Base-by-base conservation (phyloP, 2,113 vertebrate species). In the Eonycteris spelaea region DNA sequence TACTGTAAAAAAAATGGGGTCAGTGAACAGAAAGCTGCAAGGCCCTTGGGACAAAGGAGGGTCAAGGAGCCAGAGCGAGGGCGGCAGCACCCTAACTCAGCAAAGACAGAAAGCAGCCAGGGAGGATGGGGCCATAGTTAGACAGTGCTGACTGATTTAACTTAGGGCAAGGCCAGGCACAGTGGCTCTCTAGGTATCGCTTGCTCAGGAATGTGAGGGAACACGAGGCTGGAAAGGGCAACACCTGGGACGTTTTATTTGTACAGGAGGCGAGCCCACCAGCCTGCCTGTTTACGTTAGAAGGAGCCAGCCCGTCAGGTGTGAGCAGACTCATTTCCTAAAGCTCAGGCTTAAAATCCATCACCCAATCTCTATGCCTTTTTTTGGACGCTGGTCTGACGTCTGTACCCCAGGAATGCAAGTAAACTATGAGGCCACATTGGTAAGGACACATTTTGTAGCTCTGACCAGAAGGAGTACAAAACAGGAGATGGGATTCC, bases 171-270 rank as follows among this genome's bases (percentile, higher is more conserved):
- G 40, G 57, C 33, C 1, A 4, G 28, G 30, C 9, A 33, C 18
- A 7, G 30, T 0, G 26, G 5, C 4, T 43, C 12, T 61, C 21
- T 6, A 38, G 8, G 11, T 1, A 11, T 2, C 0, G 3, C 13
- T 2, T 3, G 63, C 38, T 80, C 12, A 1, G 30, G 53, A 59
- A 4, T 0, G 33, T 1, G 9, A 35, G 14, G 45, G 67, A 26
- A 4, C 1, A 1, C 43, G 6, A 10, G 51, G 63, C 38, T 30
- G 67, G 40, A 0, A 3, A 26, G 53, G 10, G 57, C 19, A 1
- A 3, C 26, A n/a, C 11, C 84, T n/a, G 35, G 7, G n/a, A 19
- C 35, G 14, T 67, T 71, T 35, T 28, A 7, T 24, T 28, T 48
- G 59, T 7, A 6, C 4, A 18, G 65, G 30, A 43, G 77, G 43